phyloP scores from a whole-genome alignment of 2,113 vertebrate species.

The Nesoenas mayeri region DNA sequence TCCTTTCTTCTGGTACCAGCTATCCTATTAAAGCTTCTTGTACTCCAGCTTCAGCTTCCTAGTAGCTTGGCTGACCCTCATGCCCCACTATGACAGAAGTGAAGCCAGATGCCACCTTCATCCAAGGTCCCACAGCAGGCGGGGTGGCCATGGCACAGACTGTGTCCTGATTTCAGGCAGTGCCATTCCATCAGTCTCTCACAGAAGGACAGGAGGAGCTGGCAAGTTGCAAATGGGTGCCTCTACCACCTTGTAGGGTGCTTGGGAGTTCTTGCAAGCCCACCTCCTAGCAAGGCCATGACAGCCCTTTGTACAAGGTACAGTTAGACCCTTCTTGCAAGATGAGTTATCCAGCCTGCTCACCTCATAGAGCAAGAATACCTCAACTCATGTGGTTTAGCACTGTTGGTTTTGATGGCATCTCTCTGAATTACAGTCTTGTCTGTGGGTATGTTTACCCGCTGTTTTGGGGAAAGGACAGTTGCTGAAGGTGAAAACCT shows the following conservation, averaged over 20 bases:
- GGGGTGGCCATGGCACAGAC: neutral
- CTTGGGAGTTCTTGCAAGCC: neutral
- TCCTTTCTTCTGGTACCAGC: neutral
- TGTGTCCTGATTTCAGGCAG: neutral
- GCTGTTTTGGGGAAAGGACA: neutral
- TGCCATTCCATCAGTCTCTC: neutral
- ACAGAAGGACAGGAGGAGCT: neutral
- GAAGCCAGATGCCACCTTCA: neutral
- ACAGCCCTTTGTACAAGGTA: neutral
- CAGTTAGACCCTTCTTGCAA: neutral
- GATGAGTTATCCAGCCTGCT: neutral
- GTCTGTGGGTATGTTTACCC: neutral
- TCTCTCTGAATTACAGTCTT: neutral
- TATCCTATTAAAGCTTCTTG: neutral
- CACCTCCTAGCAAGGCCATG: neutral
- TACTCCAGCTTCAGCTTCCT: neutral
- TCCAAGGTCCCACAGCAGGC: neutral
- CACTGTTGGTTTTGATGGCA: neutral
- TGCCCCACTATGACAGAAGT: neutral
- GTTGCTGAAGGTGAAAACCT: neutral
- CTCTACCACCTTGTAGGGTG: neutral
- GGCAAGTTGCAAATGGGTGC: neutral
- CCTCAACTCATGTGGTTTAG: neutral
- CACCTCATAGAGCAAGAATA: neutral
- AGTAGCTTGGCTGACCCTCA: neutral